Percentiles rank a stretch among this genome's conserved stretches.
phyloP scores from a whole-genome alignment of 2,888 invertebrate species.

The Noctua comes region DNA sequence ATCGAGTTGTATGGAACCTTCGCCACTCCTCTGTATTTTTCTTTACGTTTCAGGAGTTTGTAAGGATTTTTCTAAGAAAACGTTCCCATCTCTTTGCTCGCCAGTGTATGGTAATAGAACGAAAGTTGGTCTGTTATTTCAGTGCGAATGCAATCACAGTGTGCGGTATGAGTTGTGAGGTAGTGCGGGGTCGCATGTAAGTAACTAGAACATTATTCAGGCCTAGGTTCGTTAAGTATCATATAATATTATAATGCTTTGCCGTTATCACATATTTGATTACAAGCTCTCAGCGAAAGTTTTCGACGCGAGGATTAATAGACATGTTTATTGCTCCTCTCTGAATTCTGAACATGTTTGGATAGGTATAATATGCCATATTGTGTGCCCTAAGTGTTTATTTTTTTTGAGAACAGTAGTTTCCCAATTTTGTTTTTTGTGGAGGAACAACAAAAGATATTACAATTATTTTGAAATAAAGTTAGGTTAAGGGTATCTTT shows the following conservation, averaged over 20 bases:
- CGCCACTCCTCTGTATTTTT: neutral
- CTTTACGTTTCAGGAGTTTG: neutral
- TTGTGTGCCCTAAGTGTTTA: neutral
- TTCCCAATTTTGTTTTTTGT: neutral
- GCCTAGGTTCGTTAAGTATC: conserved; percentile 29
- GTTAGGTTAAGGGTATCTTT: neutral
- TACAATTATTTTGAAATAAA: neutral
- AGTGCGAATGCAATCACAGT: conserved; percentile 60
- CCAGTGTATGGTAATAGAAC: conserved; percentile 51
- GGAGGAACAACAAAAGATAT: conserved; percentile 15
- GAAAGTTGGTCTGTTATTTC: conserved; percentile 44
- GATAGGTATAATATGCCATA: neutral
- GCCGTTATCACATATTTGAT: conserved; percentile 29
- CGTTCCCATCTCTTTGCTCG: conserved; percentile 16
- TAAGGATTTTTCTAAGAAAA: neutral
- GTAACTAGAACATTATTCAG: conserved; percentile 31
- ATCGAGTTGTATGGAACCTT: no score
- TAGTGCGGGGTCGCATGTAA: conserved; percentile 32
- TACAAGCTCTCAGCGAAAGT: conserved; percentile 23
- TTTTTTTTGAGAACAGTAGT: neutral
- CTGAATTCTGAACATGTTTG: neutral
- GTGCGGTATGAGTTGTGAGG: conserved; percentile 52
- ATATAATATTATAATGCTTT: conserved; percentile 13
- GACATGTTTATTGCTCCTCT: conserved; percentile 9
- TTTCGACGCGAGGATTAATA: neutral